These are phyloP conservation scores for Tetranychus truncatus DNA, from an alignment of 2,888 invertebrate species.

Conservation along the genomic window DNA sequence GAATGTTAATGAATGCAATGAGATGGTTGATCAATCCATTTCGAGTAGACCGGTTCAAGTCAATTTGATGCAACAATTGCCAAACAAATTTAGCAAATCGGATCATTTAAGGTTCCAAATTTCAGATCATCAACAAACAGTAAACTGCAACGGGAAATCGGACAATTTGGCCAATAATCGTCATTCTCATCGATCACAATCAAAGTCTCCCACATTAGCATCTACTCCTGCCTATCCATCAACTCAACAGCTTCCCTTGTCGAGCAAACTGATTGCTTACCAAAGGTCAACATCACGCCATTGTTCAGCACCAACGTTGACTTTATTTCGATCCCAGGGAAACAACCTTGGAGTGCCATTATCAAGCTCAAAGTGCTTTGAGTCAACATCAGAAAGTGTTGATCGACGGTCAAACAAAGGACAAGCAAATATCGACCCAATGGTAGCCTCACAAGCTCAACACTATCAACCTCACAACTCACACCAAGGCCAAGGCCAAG, in stretches of 20 bases:
- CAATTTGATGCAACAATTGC: background rate
- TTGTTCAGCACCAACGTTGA: constrained; percentile 21
- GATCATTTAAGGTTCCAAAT: too few relatives aligned
- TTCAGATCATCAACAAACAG: too few relatives aligned
- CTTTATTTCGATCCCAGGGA: background rate
- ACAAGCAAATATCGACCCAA: background rate
- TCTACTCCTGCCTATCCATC: background rate
- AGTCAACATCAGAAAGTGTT: background rate
- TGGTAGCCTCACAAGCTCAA: background rate
- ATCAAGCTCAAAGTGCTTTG: background rate
- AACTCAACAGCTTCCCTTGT: background rate
- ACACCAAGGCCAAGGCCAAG: too few relatives aligned
- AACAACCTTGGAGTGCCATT: too few relatives aligned
- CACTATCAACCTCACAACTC: background rate
- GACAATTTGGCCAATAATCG: background rate
- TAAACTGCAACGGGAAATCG: background rate
- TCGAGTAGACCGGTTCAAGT: background rate
- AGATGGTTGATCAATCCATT: background rate
- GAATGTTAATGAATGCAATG: too few relatives aligned
- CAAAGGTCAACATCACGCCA: constrained; percentile 11
- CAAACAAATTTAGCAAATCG: too few relatives aligned
- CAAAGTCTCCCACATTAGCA: background rate
- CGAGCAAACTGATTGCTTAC: background rate
- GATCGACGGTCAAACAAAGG: background rate
- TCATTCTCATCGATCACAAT: background rate